A percentile compares a stretch with the other conserved stretches of the same genome.
Conservation (phyloP, 2,113 vertebrate species). For the Condylura cristata region DNA sequence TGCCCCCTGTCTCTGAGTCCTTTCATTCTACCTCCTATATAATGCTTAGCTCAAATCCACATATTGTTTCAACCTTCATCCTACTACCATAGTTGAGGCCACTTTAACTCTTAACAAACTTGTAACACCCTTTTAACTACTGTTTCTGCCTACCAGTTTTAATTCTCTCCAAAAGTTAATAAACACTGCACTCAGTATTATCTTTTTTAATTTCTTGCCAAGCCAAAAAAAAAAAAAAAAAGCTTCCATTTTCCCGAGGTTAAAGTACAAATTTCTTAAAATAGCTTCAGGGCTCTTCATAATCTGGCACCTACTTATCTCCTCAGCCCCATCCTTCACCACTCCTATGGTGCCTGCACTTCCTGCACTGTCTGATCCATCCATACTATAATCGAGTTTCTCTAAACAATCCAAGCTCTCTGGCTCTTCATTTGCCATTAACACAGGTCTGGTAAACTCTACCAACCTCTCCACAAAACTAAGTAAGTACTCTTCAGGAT, state of each 20-base stretch:
- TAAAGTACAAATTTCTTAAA: neutral
- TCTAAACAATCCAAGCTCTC: neutral
- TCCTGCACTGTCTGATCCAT: neutral
- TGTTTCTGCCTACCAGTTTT: neutral
- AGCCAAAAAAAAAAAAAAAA: slow-evolving; percentile 35
- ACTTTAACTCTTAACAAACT: neutral
- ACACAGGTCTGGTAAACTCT: neutral
- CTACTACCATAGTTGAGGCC: neutral
- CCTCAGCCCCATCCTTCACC: neutral
- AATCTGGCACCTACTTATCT: neutral
- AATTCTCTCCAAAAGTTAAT: neutral
- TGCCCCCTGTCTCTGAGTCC: too few relatives aligned
- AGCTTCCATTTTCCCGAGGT: neutral
- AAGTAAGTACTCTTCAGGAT: neutral
- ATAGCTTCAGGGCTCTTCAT: neutral
- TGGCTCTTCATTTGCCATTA: neutral
- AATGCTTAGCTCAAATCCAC: neutral
- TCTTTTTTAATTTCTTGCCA: neutral
- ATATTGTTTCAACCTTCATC: neutral
- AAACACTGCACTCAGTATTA: neutral
- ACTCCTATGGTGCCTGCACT: neutral
- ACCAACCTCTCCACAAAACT: neutral
- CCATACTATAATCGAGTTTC: neutral
- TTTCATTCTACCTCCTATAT: neutral
- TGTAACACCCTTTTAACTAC: neutral